Conservation (phyloP, 2,113 vertebrate species). For the Spheniscus mendiculus region DNA sequence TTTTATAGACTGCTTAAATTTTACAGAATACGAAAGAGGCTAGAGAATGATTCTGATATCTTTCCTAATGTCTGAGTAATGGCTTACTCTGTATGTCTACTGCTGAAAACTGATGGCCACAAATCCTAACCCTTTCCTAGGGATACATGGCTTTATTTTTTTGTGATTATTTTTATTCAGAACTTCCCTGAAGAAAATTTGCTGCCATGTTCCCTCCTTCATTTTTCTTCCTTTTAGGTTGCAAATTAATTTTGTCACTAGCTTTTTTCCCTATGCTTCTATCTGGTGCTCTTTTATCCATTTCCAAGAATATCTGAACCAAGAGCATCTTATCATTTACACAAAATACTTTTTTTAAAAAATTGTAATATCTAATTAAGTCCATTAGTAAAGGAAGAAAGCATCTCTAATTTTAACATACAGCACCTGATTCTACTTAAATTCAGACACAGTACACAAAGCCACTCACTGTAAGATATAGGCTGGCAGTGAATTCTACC, state of each 20-base stretch:
- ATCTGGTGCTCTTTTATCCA: neutral
- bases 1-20: slow-evolving; percentile 24
- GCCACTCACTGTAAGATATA: neutral
- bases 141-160: neutral
- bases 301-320: neutral
- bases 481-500: neutral
- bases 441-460: neutral
- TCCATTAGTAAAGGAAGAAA: neutral
- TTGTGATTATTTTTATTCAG: neutral
- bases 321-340: neutral
- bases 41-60: neutral
- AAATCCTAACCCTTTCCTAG: neutral
- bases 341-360: neutral
- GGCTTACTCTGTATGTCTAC: neutral
- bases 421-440: neutral
- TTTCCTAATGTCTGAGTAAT: neutral
- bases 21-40: neutral
- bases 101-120: neutral
- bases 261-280: neutral
- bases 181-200: neutral
- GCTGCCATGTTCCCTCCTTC: neutral
- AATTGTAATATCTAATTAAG: neutral
- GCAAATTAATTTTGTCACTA: neutral
- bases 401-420: neutral
- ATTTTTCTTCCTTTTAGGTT: neutral